phyloP scores from a whole-genome alignment of 2,888 invertebrate genomes.

The Notocelia uddmanniana region DNA sequence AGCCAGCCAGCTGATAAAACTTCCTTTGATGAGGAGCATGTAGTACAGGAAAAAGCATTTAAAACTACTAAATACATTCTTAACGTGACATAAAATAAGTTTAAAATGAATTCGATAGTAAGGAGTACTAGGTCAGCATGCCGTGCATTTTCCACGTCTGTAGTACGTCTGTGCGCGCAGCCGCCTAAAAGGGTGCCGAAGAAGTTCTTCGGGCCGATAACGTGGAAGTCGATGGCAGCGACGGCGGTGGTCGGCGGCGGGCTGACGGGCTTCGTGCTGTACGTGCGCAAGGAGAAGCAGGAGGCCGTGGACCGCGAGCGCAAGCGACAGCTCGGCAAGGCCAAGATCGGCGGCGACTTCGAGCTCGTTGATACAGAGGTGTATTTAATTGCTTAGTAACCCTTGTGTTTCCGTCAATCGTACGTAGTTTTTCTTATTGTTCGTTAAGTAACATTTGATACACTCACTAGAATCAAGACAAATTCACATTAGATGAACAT shows the following conservation, averaged over 20 bases:
- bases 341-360: constrained; percentile 97
- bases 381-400: constrained; percentile 47
- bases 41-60: constrained; percentile 27
- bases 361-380: constrained; percentile 91
- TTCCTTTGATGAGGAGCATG: constrained; percentile 26
- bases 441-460: neutral
- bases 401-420: neutral
- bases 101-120: constrained; percentile 70
- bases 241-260: constrained; percentile 89
- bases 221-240: constrained; percentile 92
- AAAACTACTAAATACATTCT: constrained; percentile 32
- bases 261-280: constrained; percentile 90
- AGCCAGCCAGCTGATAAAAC: constrained; percentile 25
- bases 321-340: constrained; percentile 94
- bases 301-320: constrained; percentile 89
- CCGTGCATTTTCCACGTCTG: constrained; percentile 68
- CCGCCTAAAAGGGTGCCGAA: constrained; percentile 67
- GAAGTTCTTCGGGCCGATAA: constrained; percentile 87
- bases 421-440: neutral
- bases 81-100: constrained; percentile 19
- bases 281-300: constrained; percentile 93
- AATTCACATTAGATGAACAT: neutral
- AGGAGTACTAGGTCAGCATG: constrained; percentile 60
- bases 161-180: constrained; percentile 65
- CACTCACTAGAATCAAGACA: neutral